These are phyloP conservation scores for Agrochola litura DNA, from an alignment of 2,888 invertebrate species.

Conservation along the genomic window DNA sequence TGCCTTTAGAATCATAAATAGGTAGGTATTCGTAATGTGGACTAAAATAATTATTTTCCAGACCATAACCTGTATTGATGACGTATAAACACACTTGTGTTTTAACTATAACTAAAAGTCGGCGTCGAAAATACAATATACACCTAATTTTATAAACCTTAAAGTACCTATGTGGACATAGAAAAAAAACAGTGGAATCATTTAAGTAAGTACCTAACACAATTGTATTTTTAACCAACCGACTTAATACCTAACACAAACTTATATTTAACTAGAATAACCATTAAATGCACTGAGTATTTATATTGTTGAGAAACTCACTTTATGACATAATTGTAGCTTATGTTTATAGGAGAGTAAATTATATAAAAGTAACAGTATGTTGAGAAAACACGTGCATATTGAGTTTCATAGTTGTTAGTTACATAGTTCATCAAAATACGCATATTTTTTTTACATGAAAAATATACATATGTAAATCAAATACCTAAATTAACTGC, in stretches of 20 bases:
- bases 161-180: neutral
- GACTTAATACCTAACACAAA: slow-evolving; percentile 14
- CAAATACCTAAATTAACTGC: neutral
- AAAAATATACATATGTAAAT: slow-evolving; percentile 5
- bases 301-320: slow-evolving; percentile 39
- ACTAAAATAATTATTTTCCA: slow-evolving; percentile 23
- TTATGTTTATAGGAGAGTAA: slow-evolving; percentile 16
- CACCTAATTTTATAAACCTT: neutral
- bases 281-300: slow-evolving; percentile 73
- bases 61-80: slow-evolving; percentile 10
- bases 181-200: neutral
- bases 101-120: slow-evolving; percentile 10
- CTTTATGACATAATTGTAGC: slow-evolving; percentile 27
- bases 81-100: slow-evolving; percentile 6
- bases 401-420: slow-evolving; percentile 1
- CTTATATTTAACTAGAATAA: slow-evolving; percentile 52
- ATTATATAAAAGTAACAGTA: slow-evolving; percentile 32
- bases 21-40: neutral
- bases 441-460: neutral
- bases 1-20: too few species aligned
- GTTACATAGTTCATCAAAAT: too few species aligned
- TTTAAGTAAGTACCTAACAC: neutral
- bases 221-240: slow-evolving; percentile 32
- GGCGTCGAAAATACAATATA: slow-evolving; percentile 20
- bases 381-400: neutral